Evolutionary conservation across 2,888 invertebrate genomes (phyloP).

Genomic region (Tinea pellionella): DNA sequence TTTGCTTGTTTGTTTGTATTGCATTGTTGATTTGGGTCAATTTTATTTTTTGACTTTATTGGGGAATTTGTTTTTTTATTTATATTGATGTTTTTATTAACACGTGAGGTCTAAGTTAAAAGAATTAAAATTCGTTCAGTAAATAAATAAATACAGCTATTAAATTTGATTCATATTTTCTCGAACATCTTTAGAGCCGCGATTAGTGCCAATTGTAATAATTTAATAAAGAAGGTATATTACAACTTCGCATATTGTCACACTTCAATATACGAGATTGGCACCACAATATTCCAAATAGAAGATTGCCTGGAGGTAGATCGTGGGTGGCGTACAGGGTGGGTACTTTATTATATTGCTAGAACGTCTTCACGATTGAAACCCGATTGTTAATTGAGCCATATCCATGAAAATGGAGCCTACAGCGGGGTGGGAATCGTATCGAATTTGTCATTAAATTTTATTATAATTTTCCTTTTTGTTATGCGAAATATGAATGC

Average conservation of each 20-base stretch:
- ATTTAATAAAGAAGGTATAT: conserved; percentile 4
- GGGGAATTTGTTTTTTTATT: conserved; percentile 17
- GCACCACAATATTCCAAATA: conserved; percentile 69
- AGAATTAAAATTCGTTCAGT: background rate
- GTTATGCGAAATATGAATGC: background rate
- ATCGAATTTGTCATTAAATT: conserved; percentile 63
- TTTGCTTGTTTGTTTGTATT: conserved; percentile 21
- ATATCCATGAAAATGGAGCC: conserved; percentile 68
- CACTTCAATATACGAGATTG: conserved; percentile 68
- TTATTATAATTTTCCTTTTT: conserved; percentile 31
- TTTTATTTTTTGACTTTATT: conserved; percentile 13
- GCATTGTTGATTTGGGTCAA: conserved; percentile 12
- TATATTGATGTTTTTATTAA: conserved; percentile 20
- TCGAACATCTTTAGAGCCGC: background rate
- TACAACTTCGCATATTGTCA: conserved; percentile 37
- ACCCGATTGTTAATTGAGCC: conserved; percentile 70
- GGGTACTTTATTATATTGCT: conserved; percentile 59
- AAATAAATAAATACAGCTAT: too few relatives aligned
- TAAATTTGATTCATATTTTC: background rate
- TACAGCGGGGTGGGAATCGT: conserved; percentile 46
- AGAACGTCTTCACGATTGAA: conserved; percentile 67
- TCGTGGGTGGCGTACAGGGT: conserved; percentile 25
- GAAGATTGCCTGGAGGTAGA: conserved; percentile 55
- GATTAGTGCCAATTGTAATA: conserved; percentile 5
- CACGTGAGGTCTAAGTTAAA: conserved; percentile 13